A percentile compares a stretch with the other conserved stretches of the same genome.
These are phyloP conservation scores for Nesidiocoris tenuis DNA, from an alignment of 2,888 invertebrate species.

Conservation along the genomic window DNA sequence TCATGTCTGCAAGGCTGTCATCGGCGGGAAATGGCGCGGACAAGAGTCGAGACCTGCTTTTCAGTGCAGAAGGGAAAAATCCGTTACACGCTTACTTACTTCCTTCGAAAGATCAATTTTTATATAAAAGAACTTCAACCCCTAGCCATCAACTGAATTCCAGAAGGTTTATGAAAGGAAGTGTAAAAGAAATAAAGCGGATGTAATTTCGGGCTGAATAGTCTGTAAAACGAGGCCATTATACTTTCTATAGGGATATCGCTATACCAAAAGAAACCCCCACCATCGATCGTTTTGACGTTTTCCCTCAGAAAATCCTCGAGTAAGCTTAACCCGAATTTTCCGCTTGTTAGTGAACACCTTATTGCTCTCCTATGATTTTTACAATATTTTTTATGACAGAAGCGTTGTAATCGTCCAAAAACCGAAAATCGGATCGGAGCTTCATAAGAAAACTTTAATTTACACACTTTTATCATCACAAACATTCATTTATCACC, in stretches of 20 bases:
- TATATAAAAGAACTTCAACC: constrained; percentile 3
- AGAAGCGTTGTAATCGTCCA: too few species aligned
- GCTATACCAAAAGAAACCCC: too few species aligned
- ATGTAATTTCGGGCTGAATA: constrained; percentile 8
- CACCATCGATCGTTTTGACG: too few species aligned
- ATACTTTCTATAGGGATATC: constrained; percentile 1
- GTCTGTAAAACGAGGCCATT: not conserved
- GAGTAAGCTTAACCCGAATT: too few species aligned
- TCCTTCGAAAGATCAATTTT: constrained; percentile 33
- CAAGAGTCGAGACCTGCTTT: constrained; percentile 1
- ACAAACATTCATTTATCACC: too few species aligned
- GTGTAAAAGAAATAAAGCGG: constrained; percentile 7
- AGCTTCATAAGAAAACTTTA: too few species aligned
- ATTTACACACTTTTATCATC: too few species aligned
- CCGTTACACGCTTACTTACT: constrained; percentile 36
- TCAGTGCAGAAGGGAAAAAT: constrained; percentile 4
- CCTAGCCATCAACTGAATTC: not conserved
- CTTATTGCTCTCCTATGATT: too few species aligned
- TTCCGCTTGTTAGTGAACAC: too few species aligned
- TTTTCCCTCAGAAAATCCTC: too few species aligned
- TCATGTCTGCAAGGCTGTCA: constrained; percentile 31
- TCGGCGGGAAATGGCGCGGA: constrained; percentile 43
- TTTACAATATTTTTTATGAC: too few species aligned
- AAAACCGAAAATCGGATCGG: too few species aligned
- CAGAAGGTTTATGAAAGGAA: constrained; percentile 1